A percentile compares a stretch with the other conserved stretches of the same genome.
Evolutionary conservation across 2,888 invertebrate genomes (phyloP).

Genomic region (Hanleya hanleyi): DNA sequence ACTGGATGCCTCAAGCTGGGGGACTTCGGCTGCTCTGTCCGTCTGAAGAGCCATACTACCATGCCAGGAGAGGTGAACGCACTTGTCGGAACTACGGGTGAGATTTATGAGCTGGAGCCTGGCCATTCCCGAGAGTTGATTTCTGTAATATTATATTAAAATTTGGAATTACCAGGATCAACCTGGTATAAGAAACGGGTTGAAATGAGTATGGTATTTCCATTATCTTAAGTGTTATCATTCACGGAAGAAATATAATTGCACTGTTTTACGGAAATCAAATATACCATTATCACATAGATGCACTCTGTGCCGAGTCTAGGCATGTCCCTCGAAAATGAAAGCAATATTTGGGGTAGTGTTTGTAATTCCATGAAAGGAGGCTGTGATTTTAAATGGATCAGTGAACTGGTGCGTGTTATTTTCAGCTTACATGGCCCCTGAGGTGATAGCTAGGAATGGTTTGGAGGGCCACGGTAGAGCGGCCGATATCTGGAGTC

Average conservation of each 20-base stretch:
- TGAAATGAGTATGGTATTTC: too few species aligned
- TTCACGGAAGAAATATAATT: too few species aligned
- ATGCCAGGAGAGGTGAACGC: slow-evolving; percentile 70
- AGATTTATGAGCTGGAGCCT: neutral
- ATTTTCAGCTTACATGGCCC: slow-evolving; percentile 93
- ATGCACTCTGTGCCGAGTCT: too few species aligned
- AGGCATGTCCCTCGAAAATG: neutral
- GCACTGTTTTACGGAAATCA: too few species aligned
- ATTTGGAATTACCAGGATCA: too few species aligned
- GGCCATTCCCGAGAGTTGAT: too few species aligned
- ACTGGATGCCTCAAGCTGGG: slow-evolving; percentile 88
- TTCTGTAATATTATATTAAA: too few species aligned
- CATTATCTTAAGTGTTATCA: too few species aligned
- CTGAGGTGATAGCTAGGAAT: slow-evolving; percentile 83
- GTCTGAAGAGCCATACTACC: slow-evolving; percentile 83
- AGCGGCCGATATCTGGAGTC: slow-evolving; percentile 96
- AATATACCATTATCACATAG: too few species aligned
- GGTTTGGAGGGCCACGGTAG: slow-evolving; percentile 86
- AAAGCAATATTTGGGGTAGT: neutral
- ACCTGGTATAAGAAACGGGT: too few species aligned
- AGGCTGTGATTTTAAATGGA: too few species aligned
- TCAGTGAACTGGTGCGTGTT: too few species aligned
- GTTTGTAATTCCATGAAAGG: neutral
- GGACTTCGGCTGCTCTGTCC: slow-evolving; percentile 95
- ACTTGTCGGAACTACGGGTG: slow-evolving; percentile 85